Evolutionary conservation across 2,888 invertebrate genomes (phyloP), one percentile per base, ranked within the genome.

Genomic region (Sialis fuliginosa): DNA sequence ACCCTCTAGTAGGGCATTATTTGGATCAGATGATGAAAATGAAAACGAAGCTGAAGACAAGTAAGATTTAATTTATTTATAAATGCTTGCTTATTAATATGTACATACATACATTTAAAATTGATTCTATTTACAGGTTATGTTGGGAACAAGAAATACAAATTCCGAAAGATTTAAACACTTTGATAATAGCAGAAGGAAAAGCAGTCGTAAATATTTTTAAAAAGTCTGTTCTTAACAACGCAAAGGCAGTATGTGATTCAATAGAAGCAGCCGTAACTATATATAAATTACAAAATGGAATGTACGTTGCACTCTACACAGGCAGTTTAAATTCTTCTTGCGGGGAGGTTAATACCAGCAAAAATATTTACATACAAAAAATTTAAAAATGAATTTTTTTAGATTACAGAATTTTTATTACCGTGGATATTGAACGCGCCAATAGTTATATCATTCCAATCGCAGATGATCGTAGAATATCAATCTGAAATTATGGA

Each of bases 1-100:
- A 22, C 52, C 52, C 9, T 42, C 47, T 4, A 52, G 51, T 33
- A 40, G 52, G n/a, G 52, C 52, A 9, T 32, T 52, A 12, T 52
- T 50, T 39, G 49, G 47, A 39, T 47, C 33, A n/a, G 47, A 50
- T 22, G 44, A 45, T n/a, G 50, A 51, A 41, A 34, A 9, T 30
- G 50, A 50, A 30, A 45, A 43, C 42, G 42, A 40, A 31, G 39
- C 34, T 5, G 39, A 12, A 5, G 32, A 7, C 39, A 39, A 45
- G 45, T 45, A 30, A 32, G 32, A 30, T 35, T 6, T 8, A 8
- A 6, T 13, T 10, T 22, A 12, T 6, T 12, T 13, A 41, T 41
- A 41, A 1, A 41, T 32, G 2, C 32, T 42, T 22, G 1, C 13
- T 6, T 37, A 1, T 8, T 10, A 6, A 12, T 37, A 12, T 37